These are phyloP conservation scores for Colinus virginianus DNA, from an alignment of 2,113 vertebrate species.

Conservation along the genomic window DNA sequence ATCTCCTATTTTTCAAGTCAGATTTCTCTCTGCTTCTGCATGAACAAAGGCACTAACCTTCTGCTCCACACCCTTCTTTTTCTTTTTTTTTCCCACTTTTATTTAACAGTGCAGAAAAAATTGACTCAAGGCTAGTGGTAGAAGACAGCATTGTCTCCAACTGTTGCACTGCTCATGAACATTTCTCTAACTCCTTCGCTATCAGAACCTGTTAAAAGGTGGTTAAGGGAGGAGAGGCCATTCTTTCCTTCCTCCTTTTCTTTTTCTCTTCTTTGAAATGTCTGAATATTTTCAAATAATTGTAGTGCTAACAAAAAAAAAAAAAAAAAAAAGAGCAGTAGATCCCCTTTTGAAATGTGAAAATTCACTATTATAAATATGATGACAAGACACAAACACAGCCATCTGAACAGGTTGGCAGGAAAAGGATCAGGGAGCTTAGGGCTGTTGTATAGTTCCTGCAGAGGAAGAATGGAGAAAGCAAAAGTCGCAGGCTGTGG, in stretches of 20 bases:
- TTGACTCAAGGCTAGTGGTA: background rate
- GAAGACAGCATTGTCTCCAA: background rate
- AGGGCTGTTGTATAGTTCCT: background rate
- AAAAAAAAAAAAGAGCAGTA: background rate
- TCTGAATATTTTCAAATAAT: background rate
- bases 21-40: background rate
- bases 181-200: background rate
- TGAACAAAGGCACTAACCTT: background rate
- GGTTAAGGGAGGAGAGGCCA: background rate
- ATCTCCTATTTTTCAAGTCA: background rate
- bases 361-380: slow-evolving; percentile 42
- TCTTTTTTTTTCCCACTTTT: background rate
- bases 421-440: background rate
- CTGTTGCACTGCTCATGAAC: background rate
- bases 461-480: slow-evolving; percentile 20
- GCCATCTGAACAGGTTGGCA: slow-evolving; percentile 31
- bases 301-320: background rate
- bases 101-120: background rate
- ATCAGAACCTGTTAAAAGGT: background rate
- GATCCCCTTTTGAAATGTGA: background rate
- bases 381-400: slow-evolving; percentile 40
- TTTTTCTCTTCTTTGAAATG: background rate
- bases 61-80: background rate
- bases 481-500: background rate
- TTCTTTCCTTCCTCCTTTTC: background rate